Conservation (phyloP, 2,113 vertebrate genomes). For the Cinclus cinclus region DNA sequence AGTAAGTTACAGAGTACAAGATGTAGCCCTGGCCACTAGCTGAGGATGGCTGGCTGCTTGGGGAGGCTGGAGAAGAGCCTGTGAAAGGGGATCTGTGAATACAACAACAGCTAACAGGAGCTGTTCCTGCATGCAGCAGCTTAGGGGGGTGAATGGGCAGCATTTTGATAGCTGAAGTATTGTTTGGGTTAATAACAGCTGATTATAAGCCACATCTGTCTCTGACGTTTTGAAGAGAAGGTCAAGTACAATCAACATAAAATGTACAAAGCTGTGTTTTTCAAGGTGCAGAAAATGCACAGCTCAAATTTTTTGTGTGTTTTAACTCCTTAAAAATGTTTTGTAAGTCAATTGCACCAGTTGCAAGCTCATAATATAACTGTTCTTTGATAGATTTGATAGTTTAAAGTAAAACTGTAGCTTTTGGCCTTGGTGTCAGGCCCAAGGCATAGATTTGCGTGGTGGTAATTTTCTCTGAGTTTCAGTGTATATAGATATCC, state of each 20-base stretch:
- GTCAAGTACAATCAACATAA: neutral
- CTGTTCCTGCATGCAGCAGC: rapidly evolving
- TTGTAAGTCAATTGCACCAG: rapidly evolving
- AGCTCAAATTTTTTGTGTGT: neutral
- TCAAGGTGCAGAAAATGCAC: neutral
- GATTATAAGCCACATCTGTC: neutral
- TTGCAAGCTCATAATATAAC: neutral
- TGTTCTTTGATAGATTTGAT: neutral
- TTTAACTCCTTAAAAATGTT: neutral
- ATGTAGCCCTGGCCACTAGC: rapidly evolving
- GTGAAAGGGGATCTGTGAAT: neutral
- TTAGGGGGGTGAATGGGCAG: neutral
- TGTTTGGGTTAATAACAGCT: neutral
- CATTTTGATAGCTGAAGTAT: neutral
- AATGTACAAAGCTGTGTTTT: neutral
- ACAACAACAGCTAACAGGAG: neutral
- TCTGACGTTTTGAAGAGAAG: neutral
- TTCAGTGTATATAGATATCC: neutral
- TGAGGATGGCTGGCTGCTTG: neutral
- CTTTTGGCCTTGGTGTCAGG: neutral
- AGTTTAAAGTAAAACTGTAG: neutral
- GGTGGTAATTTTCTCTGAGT: neutral
- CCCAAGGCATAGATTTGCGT: neutral
- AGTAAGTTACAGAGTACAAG: rapidly evolving
- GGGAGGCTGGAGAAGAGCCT: neutral